Evolutionary conservation across 2,113 vertebrate genomes (phyloP).

Genomic region (Ginglymostoma cirratum): DNA sequence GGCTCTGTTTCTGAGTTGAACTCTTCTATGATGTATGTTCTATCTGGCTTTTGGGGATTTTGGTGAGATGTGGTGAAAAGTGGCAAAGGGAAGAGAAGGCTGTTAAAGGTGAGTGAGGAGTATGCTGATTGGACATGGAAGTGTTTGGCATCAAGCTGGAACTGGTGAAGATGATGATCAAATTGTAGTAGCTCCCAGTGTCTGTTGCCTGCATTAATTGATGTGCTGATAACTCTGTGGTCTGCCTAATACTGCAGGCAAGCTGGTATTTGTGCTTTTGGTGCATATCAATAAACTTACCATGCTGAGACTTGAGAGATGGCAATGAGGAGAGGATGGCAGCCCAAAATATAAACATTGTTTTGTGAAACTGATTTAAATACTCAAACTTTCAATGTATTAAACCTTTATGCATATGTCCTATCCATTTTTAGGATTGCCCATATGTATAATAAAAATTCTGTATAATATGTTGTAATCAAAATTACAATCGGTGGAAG

Average conservation of each 20-base stretch:
- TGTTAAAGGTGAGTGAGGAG: too few relatives aligned
- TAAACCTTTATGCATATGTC: not conserved
- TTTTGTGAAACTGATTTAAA: not conserved
- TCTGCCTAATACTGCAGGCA: not conserved
- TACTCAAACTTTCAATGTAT: not conserved
- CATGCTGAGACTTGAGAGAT: not conserved
- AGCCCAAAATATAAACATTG: not conserved
- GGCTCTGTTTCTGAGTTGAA: too few relatives aligned
- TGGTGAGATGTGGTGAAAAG: too few relatives aligned
- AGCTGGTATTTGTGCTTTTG: not conserved
- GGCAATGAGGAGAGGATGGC: not conserved
- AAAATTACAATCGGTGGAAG: not conserved
- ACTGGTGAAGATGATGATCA: too few relatives aligned
- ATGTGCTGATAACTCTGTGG: not conserved
- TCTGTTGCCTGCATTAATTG: not conserved
- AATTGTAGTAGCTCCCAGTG: not conserved
- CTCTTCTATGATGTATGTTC: too few relatives aligned
- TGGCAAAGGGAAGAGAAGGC: too few relatives aligned
- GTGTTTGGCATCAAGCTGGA: too few relatives aligned
- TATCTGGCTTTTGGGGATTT: too few relatives aligned
- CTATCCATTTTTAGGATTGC: not conserved
- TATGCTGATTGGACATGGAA: too few relatives aligned
- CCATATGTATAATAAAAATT: not conserved
- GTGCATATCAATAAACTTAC: not conserved
- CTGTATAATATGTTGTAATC: not conserved